phyloP scores from a whole-genome alignment of 2,888 invertebrate species.

The Anthophora plumipes region DNA sequence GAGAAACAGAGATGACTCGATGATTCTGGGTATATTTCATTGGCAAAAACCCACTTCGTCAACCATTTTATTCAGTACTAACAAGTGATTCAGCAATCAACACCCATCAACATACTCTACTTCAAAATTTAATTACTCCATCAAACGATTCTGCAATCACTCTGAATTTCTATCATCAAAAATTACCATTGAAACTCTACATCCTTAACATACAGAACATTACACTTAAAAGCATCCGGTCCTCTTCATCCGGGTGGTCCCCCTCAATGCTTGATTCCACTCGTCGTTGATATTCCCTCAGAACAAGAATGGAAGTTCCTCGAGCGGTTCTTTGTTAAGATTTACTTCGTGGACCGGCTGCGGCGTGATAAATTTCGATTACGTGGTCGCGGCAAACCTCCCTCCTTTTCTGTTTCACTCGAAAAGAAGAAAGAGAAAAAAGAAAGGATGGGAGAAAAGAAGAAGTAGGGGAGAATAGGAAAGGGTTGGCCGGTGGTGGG shows the following conservation, averaged over 20 bases:
- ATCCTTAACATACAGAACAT: neutral
- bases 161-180: neutral
- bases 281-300: conserved; percentile 60
- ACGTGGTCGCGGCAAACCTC: conserved; percentile 54
- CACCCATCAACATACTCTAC: too few relatives aligned
- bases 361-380: conserved; percentile 72
- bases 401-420: neutral
- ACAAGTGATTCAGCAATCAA: too few relatives aligned
- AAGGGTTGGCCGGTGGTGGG: conserved; percentile 1
- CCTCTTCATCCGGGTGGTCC: conserved; percentile 14
- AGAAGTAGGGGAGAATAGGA: conserved; percentile 25
- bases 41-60: too few relatives aligned
- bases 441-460: neutral
- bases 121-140: neutral
- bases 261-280: conserved; percentile 1
- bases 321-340: conserved; percentile 62
- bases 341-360: conserved; percentile 55
- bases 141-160: neutral
- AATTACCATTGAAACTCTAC: neutral
- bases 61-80: too few relatives aligned
- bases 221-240: neutral
- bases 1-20: neutral
- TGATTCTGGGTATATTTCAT: neutral
- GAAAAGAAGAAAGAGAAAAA: neutral
- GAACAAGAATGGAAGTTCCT: conserved; percentile 39